These are phyloP conservation scores for Panulirus ornatus DNA, from an alignment of 1,140 invertebrate species.

Conservation along the genomic window DNA sequence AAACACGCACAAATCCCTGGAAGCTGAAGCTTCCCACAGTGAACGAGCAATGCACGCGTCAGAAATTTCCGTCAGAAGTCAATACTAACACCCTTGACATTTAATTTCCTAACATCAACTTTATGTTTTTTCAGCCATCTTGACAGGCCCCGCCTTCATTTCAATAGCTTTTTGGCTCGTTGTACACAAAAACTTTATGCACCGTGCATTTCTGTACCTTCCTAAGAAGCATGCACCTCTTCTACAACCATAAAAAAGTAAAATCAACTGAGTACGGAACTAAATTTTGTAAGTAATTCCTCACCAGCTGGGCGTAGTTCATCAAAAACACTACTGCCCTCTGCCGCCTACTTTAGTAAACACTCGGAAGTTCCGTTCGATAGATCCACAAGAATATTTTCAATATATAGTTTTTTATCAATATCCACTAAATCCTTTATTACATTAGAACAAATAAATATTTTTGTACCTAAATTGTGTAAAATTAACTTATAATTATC, in stretches of 20 bases:
- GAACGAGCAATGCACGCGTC: no score
- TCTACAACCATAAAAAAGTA: neutral
- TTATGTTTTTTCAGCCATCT: slow-evolving; percentile 48
- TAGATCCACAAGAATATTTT: neutral
- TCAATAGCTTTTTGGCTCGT: neutral
- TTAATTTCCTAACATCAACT: slow-evolving; percentile 20
- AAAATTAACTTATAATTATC: neutral
- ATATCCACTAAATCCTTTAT: neutral
- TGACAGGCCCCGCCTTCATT: slow-evolving; percentile 7
- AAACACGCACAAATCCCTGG: no score
- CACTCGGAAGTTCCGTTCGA: no score
- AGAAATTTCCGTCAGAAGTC: no score
- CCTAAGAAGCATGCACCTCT: neutral
- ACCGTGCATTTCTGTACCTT: neutral
- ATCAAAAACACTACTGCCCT: slow-evolving; percentile 11
- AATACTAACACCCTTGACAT: slow-evolving; percentile 9
- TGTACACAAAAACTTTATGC: no score
- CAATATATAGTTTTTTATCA: neutral
- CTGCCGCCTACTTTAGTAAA: neutral
- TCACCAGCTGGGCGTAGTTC: slow-evolving; percentile 54
- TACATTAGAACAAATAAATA: neutral
- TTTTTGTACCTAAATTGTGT: neutral
- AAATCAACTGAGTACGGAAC: neutral
- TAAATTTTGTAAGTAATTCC: neutral
- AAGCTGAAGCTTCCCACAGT: no score